Evolutionary conservation across 1,140 invertebrate genomes (phyloP).

Genomic region (Spodoptera frugiperda): DNA sequence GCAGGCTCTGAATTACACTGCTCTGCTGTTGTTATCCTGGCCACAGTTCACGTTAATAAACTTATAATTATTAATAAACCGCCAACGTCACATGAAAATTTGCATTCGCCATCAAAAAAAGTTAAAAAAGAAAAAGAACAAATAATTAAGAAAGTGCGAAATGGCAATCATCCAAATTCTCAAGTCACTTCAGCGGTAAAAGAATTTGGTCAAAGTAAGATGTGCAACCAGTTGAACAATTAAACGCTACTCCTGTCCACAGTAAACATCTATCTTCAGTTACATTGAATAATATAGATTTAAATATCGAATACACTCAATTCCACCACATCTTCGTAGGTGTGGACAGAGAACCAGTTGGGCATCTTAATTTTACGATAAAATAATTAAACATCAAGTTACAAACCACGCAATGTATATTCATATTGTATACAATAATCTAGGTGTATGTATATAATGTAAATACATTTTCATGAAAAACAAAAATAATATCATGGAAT

Average conservation of each 20-base stretch:
- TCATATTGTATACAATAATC: constrained; percentile 85
- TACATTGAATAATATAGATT: constrained; percentile 50
- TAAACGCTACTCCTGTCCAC: constrained; percentile 63
- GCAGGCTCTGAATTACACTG: constrained; percentile 85
- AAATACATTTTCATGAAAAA: constrained; percentile 86
- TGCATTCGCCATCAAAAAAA: constrained; percentile 62
- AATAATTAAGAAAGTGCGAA: constrained; percentile 56
- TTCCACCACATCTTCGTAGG: constrained; percentile 64
- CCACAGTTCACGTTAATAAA: constrained; percentile 84
- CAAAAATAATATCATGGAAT: constrained; percentile 86
- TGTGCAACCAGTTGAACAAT: constrained; percentile 77
- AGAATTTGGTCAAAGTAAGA: constrained; percentile 82
- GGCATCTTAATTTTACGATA: constrained; percentile 82
- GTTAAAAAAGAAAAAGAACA: constrained; percentile 48
- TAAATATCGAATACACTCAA: constrained; percentile 66
- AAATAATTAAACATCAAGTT: constrained; percentile 79
- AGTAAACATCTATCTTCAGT: constrained; percentile 53
- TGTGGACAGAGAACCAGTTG: constrained; percentile 79
- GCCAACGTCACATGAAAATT: constrained; percentile 78
- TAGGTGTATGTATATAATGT: constrained; percentile 86
- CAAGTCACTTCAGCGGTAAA: constrained; percentile 74
- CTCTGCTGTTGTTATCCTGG: constrained; percentile 84
- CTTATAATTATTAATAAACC: constrained; percentile 79
- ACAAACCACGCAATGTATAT: constrained; percentile 86
- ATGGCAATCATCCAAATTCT: constrained; percentile 68